Evolutionary conservation across 2,888 invertebrate genomes (phyloP).

Genomic region (Fragum sueziense): DNA sequence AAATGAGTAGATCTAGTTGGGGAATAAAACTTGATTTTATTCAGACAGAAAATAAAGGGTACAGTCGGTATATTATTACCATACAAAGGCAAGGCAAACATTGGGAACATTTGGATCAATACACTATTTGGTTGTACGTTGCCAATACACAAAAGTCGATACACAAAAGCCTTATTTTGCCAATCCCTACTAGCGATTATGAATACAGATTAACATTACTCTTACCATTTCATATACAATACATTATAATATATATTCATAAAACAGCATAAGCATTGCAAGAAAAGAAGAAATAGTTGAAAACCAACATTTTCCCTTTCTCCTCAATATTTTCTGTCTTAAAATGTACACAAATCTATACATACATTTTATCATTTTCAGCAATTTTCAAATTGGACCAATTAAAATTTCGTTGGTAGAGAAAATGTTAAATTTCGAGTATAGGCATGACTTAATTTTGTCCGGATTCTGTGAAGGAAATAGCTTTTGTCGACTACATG

Average conservation of each 20-base stretch:
- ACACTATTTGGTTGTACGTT: neutral
- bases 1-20: no score
- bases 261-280: neutral
- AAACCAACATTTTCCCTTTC: neutral
- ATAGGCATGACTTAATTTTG: neutral
- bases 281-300: neutral
- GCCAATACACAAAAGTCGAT: slow-evolving; percentile 1
- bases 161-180: neutral
- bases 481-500: no score
- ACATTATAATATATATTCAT: neutral
- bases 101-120: slow-evolving; percentile 1
- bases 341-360: no score
- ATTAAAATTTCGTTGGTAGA: no score
- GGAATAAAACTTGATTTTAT: no score
- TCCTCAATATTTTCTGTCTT: neutral
- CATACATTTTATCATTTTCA: no score
- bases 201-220: neutral
- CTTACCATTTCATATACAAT: no score
- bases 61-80: neutral
- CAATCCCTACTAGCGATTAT: neutral
- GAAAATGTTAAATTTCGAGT: neutral
- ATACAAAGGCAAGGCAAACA: slow-evolving; percentile 4
- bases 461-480: no score
- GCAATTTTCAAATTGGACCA: no score
- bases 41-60: neutral